These are phyloP conservation scores for Caretta caretta DNA, from an alignment of 2,113 vertebrate genomes.

Conservation along the genomic window DNA sequence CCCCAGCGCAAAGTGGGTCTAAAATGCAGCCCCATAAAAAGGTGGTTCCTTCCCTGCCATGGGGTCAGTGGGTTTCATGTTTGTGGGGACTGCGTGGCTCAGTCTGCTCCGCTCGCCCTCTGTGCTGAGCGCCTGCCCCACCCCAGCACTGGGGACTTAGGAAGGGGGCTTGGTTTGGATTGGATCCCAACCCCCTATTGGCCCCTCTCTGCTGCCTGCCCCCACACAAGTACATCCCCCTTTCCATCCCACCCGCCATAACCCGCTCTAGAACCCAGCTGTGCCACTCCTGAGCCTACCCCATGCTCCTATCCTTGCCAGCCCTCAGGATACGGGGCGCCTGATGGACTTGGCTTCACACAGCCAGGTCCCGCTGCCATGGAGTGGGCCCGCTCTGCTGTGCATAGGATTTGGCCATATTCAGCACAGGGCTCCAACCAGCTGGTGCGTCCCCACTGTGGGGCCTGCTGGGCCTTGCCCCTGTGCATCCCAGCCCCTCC, in stretches of 20 bases:
- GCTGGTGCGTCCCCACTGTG: no score
- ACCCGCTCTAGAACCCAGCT: background rate
- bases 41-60: background rate
- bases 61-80: background rate
- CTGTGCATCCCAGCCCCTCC: no score
- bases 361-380: background rate
- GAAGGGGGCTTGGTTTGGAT: background rate
- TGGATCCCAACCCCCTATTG: no score
- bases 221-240: no score
- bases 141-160: background rate
- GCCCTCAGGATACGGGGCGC: background rate
- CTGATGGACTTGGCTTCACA: background rate
- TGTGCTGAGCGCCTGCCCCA: no score
- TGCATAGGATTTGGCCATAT: rapidly evolving
- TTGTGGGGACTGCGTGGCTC: background rate
- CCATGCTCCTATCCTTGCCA: background rate
- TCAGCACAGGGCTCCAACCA: background rate
- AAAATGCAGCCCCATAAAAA: background rate
- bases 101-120: background rate
- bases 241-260: background rate
- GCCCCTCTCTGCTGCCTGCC: no score
- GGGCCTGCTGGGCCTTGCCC: no score
- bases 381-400: background rate
- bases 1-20: background rate
- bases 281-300: background rate